Evolutionary conservation across 2,888 invertebrate genomes (phyloP), one percentile per base, ranked within the genome.

Genomic region (Pyralis farinalis): DNA sequence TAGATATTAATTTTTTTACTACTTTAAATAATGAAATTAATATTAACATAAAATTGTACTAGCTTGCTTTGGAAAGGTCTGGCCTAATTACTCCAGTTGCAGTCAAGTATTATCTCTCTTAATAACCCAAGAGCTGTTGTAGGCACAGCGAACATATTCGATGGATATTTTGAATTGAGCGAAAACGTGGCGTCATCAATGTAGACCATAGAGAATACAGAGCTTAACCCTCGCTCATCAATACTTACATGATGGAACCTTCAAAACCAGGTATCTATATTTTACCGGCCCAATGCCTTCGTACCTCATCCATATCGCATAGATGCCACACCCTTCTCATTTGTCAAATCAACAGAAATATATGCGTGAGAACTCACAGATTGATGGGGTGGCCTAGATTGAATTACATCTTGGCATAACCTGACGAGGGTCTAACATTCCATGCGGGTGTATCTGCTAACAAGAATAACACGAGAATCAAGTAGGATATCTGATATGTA

Each of bases 301-400:
- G 62, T 62, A 55, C 65, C 65, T 72, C 72, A 72, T 75, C 66
- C 68, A 53, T 56, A 62, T 54, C 56, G 64, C 61, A 60, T 43
- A 63, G 71, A 64, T 52, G 65, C 65, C 66, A 70, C 77, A 87
- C 87, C 87, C 86, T 86, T 74, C 82, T 88, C 87, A 88, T 88
- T 88, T 88, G 87, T 88, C 87, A 87, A 88, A 87, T 88, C 87
- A 88, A 80, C 84, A 83, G 82, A 85, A 87, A 87, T 86, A 83
- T 88, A 87, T 86, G 84, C 85, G 82, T 79, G 83, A 82, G 79
- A 83, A 83, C 76, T 78, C 74, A 79, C 85, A 85, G 87, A 87
- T 86, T 88, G 87, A 87, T 87, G 87, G 82, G 70, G 69, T 75
- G 74, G 78, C 75, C 83, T 83, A 82, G 87, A 86, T 87, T 86